A percentile compares a stretch with the other conserved stretches of the same genome.
These are phyloP conservation scores for Trichopoda pennipes DNA, from an alignment of 2,888 invertebrate genomes.

Conservation along the genomic window DNA sequence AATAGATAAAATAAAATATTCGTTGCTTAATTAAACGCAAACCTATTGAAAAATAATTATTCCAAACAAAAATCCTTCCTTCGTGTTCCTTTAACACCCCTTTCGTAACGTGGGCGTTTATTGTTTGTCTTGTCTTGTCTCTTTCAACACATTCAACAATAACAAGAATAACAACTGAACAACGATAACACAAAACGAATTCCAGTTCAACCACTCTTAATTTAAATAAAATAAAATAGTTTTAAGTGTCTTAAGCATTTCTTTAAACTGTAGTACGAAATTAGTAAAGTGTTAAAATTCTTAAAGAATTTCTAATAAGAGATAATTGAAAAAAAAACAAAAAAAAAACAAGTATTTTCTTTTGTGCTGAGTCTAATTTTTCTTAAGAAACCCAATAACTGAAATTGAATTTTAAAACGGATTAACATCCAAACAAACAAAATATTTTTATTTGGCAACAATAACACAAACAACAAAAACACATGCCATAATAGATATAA, in stretches of 20 bases:
- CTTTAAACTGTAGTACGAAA: constrained; percentile 3
- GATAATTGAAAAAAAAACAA: neutral
- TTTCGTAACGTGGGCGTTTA: constrained; percentile 49
- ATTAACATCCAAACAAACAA: constrained; percentile 3
- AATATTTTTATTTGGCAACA: neutral
- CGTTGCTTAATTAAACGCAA: neutral
- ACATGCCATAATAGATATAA: no score
- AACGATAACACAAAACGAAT: constrained; percentile 5
- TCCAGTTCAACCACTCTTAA: constrained; percentile 60
- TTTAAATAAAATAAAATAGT: constrained; percentile 31
- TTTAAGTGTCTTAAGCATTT: constrained; percentile 2
- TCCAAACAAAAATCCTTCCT: neutral
- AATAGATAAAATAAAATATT: neutral
- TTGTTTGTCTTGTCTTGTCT: constrained; percentile 33
- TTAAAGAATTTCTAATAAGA: constrained; percentile 31
- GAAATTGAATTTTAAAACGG: neutral
- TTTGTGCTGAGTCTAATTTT: neutral
- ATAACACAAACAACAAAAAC: neutral
- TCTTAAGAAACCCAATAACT: constrained; percentile 29
- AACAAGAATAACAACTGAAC: constrained; percentile 14
- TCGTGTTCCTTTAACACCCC: neutral
- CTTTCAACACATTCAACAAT: constrained; percentile 25
- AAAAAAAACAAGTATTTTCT: constrained; percentile 28
- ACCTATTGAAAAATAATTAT: neutral
- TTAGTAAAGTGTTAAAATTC: constrained; percentile 28